Percentiles rank a stretch among this genome's conserved stretches.
These are phyloP conservation scores for Graptemys geographica DNA, from an alignment of 2,797 vertebrate species.

Conservation along the genomic window DNA sequence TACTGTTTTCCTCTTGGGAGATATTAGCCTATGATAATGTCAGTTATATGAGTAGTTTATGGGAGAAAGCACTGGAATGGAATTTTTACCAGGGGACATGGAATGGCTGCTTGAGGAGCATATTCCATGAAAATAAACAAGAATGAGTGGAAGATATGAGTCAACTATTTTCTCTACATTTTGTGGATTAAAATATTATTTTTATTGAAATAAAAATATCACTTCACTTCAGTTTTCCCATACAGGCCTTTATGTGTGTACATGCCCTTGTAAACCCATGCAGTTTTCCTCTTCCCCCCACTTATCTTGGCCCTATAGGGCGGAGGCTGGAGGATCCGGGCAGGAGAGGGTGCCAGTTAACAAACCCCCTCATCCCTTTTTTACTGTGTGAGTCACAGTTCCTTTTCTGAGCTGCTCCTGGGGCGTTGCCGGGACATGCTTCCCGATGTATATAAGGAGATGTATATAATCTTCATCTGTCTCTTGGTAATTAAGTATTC, in stretches of 20 bases:
- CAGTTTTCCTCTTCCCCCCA: fast-evolving
- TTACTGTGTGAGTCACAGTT: fast-evolving
- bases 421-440: constrained; percentile 13
- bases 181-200: neutral
- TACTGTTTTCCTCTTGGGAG: neutral
- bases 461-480: neutral
- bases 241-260: neutral
- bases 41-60: neutral
- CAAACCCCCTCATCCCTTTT: neutral
- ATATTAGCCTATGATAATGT: neutral
- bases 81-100: neutral
- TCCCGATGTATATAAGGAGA: neutral
- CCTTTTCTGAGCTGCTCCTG: constrained; percentile 30
- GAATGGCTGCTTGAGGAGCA: neutral
- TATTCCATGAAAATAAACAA: neutral
- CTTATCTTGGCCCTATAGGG: neutral
- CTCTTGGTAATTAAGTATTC: neutral
- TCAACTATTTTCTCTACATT: neutral
- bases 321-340: neutral
- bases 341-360: neutral
- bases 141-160: neutral
- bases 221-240: neutral
- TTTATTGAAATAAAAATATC: neutral
- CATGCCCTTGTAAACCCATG: neutral
- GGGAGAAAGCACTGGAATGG: neutral